Base-by-base conservation (phyloP, 2,113 vertebrate genomes). In the Chaenogobius annularis region DNA sequence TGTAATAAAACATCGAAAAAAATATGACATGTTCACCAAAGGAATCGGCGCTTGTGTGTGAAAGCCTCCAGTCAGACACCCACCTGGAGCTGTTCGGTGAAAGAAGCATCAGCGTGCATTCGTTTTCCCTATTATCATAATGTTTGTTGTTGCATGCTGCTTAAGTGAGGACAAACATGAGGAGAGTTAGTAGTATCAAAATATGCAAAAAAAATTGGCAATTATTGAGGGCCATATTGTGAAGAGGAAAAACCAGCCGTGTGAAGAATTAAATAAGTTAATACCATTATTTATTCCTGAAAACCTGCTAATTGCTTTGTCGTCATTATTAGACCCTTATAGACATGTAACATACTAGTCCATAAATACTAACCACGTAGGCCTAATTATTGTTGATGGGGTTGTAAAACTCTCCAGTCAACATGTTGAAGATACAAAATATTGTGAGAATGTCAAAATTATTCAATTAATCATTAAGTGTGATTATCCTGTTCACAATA, bases 1-100 rank as follows among this genome's bases (percentile, higher is more conserved):
- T 37, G 48, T 19, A 43, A 62, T 72, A 70, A 13, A 72, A 68
- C 64, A 65, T 69, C 78, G 76, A 77, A 78, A 78, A 83, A 63
- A 9, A 79, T 75, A 55, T 10, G 68, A 54, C 9, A 9, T 23
- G 48, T 70, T 64, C 1, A 70, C 46, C 61, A 37, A 15, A 43
- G 37, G 22, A 76, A 68, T 72, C 35, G 15, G 47, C 13, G 64
- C 67, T 17, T 59, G 22, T 35, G 58, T 17, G 22, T 26, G 8
- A 35, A 12, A 58, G 12, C 11, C 11, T 12, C 55, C 55, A 58
- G 12, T 23, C 17, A 55, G 58, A 69, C 67, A 70, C 68, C 23
- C 76, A 65, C 68, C 66, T 75, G 44, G 61, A 81, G 43, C 40
- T 4, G 68, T 75, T 86, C 75, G 31, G 68, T 68, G 55, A 61